Percentiles rank a stretch among this genome's conserved stretches.
phyloP scores from a whole-genome alignment of 2,888 invertebrate genomes.

The Drosophila mercatorum region DNA sequence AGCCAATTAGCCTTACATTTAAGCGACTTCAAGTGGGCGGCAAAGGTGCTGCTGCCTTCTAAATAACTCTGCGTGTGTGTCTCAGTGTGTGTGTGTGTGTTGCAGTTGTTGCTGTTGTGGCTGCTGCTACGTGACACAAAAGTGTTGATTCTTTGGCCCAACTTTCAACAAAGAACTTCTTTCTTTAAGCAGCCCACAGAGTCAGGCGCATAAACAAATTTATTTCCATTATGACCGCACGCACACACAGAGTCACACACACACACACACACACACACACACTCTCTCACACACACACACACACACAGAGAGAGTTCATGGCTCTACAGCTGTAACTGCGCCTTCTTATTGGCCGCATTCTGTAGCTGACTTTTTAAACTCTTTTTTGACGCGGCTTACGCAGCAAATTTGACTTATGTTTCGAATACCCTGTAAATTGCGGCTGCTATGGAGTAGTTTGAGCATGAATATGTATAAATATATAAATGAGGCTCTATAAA shows the following conservation, averaged over 20 bases:
- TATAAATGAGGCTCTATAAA: neutral
- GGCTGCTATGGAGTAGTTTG: neutral
- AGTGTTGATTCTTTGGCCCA: slow-evolving; percentile 48
- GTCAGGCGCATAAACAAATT: slow-evolving; percentile 66
- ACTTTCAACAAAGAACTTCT: slow-evolving; percentile 64
- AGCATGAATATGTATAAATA: neutral
- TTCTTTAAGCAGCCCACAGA: slow-evolving; percentile 47
- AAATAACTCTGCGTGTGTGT: neutral
- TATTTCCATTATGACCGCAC: slow-evolving; percentile 64
- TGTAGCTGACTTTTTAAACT: slow-evolving; percentile 18
- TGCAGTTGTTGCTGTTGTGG: neutral
- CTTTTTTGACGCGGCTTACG: slow-evolving; percentile 37
- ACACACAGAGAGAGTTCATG: slow-evolving; percentile 8
- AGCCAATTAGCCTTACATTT: slow-evolving; percentile 56
- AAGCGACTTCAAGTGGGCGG: slow-evolving; percentile 48
- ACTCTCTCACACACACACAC: too few species aligned
- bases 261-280: slow-evolving; percentile 7
- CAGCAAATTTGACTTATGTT: slow-evolving; percentile 47
- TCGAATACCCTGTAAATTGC: slow-evolving; percentile 23
- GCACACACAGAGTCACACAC: slow-evolving; percentile 12
- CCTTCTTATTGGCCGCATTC: slow-evolving; percentile 42
- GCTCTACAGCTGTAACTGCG: slow-evolving; percentile 27
- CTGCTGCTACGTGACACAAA: slow-evolving; percentile 63
- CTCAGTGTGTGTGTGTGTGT: neutral
- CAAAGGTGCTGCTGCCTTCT: slow-evolving; percentile 34